Percentiles rank a stretch among this genome's conserved stretches.
These are phyloP conservation scores for Fragum whitleyi DNA, from an alignment of 2,888 invertebrate species.

Conservation along the genomic window DNA sequence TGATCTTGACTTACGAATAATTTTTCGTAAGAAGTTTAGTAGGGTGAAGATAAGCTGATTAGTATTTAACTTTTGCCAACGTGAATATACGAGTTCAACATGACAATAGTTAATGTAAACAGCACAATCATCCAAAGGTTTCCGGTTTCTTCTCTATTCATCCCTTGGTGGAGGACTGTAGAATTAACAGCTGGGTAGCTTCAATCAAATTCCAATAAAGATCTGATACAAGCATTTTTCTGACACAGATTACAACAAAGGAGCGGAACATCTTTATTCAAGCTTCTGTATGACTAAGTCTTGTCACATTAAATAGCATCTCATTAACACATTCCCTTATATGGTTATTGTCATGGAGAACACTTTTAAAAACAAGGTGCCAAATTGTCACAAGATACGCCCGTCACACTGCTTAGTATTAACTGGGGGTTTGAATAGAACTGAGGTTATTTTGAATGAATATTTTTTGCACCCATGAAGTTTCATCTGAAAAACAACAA, in stretches of 20 bases:
- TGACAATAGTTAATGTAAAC: background rate
- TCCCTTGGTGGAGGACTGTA: background rate
- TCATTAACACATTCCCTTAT: conserved; percentile 2
- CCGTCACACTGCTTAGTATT: too few relatives aligned
- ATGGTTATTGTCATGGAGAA: background rate
- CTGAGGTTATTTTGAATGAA: too few relatives aligned
- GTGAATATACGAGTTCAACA: too few relatives aligned
- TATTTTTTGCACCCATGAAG: too few relatives aligned
- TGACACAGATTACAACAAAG: background rate
- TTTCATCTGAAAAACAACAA: too few relatives aligned
- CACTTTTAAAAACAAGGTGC: too few relatives aligned
- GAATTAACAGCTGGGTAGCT: background rate
- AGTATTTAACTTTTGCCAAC: too few relatives aligned
- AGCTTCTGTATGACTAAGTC: background rate
- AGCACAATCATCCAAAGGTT: background rate
- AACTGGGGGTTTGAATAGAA: too few relatives aligned
- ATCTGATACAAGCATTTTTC: background rate
- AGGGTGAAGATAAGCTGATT: too few relatives aligned
- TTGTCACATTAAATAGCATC: background rate
- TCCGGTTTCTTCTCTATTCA: background rate
- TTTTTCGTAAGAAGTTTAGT: too few relatives aligned
- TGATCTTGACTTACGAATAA: too few relatives aligned
- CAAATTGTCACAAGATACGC: too few relatives aligned
- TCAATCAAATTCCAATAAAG: conserved; percentile 28
- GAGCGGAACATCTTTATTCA: background rate